Conservation (phyloP, 2,797 vertebrate species). For the Microcaecilia unicolor region DNA sequence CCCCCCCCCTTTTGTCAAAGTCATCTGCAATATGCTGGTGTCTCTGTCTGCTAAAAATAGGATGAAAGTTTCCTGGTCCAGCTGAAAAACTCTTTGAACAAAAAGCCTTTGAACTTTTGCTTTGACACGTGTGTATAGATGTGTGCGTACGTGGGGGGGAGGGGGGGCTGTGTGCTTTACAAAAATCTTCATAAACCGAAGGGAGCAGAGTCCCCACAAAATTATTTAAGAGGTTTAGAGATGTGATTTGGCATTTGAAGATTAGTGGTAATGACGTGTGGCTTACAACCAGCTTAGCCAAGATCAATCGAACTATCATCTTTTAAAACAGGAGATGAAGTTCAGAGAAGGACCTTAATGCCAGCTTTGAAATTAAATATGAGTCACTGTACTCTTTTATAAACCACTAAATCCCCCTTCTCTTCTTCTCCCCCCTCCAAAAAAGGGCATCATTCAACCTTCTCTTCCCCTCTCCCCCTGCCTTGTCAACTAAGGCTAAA, state of each 20-base stretch:
- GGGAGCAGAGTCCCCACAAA: constrained; percentile 40
- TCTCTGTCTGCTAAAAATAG: constrained; percentile 13
- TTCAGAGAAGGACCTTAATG: constrained; percentile 1
- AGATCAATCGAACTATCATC: constrained; percentile 12
- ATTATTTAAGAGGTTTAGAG: constrained; percentile 42
- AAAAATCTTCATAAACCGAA: no score
- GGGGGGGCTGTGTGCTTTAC: no score
- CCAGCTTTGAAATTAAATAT: background rate
- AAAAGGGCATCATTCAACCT: no score
- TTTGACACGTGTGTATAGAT: no score
- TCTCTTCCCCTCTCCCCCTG: no score
- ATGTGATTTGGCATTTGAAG: constrained; percentile 41
- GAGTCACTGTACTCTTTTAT: no score
- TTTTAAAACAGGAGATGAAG: constrained; percentile 16
- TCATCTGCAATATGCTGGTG: constrained; percentile 21
- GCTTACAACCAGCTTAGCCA: constrained; percentile 28
- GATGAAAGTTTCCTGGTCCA: constrained; percentile 5
- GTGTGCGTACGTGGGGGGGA: no score
- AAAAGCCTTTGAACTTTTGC: constrained; percentile 42
- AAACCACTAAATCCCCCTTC: no score
- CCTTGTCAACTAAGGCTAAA: no score
- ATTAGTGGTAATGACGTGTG: constrained; percentile 26
- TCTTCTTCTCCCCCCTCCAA: no score
- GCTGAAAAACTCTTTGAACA: background rate
- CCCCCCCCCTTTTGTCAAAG: constrained; percentile 25